phyloP scores from a whole-genome alignment of 2,113 vertebrate species.

The Hippocampus abdominalis region DNA sequence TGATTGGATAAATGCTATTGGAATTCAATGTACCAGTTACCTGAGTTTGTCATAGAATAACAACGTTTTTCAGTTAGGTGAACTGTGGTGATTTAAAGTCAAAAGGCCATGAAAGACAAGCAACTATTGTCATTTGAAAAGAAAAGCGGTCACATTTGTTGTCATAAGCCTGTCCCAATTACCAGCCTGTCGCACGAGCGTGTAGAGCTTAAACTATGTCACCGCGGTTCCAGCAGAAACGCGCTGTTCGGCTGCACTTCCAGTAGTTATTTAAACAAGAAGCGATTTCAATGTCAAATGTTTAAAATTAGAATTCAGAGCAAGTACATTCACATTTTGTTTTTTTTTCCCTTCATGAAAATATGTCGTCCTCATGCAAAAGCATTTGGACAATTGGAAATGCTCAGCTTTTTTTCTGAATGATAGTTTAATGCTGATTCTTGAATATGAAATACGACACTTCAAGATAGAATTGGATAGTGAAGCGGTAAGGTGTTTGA shows the following conservation, averaged over 20 bases:
- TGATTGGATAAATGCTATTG: conserved; percentile 7
- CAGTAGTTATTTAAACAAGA: conserved; percentile 6
- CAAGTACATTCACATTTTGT: background rate
- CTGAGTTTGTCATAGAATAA: conserved; percentile 15
- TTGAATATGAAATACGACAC: too few relatives aligned
- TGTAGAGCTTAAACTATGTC: conserved; percentile 5
- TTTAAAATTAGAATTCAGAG: background rate
- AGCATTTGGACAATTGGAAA: background rate
- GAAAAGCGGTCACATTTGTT: background rate
- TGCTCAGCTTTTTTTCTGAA: too few relatives aligned
- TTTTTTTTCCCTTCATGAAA: background rate
- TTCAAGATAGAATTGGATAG: too few relatives aligned
- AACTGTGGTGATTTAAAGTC: conserved; percentile 21
- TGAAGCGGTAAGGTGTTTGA: too few relatives aligned
- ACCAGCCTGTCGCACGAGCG: background rate
- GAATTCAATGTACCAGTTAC: conserved; percentile 32
- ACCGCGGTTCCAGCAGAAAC: conserved; percentile 4
- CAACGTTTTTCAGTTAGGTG: background rate
- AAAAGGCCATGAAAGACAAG: conserved; percentile 28
- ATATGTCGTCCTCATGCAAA: background rate
- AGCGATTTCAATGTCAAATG: background rate
- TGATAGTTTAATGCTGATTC: too few relatives aligned
- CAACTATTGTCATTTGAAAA: conserved; percentile 9
- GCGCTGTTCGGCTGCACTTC: background rate
- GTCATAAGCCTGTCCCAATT: background rate